A percentile compares a stretch with the other conserved stretches of the same genome.
phyloP scores from a whole-genome alignment of 1,140 invertebrate species.

The Melanaphis sacchari region DNA sequence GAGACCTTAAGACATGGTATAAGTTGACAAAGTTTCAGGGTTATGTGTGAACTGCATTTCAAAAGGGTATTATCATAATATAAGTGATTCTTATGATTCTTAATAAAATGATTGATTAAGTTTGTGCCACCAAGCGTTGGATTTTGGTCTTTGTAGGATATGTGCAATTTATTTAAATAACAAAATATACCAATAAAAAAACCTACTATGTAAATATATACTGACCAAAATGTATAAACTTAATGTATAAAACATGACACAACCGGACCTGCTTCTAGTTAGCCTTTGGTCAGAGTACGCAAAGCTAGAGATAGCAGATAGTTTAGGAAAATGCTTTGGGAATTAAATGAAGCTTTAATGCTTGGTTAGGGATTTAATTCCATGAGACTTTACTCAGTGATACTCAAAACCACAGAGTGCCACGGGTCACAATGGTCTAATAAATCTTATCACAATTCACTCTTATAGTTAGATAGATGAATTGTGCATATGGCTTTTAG shows the following conservation, averaged over 20 bases:
- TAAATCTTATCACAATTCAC: not conserved
- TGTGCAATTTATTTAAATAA: slow-evolving; percentile 31
- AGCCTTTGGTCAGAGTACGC: not conserved
- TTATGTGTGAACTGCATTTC: slow-evolving; percentile 42
- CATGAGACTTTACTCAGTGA: not conserved
- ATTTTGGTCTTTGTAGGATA: slow-evolving; percentile 24
- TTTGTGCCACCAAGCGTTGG: not conserved
- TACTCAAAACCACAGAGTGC: not conserved
- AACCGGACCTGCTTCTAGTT: not conserved
- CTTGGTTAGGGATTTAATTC: not conserved
- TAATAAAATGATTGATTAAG: slow-evolving; percentile 43
- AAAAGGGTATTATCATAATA: slow-evolving; percentile 51
- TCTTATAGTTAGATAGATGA: not conserved
- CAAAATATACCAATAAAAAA: not conserved
- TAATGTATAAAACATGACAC: not conserved
- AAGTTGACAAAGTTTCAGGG: slow-evolving; percentile 50
- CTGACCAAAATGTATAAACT: slow-evolving; percentile 18
- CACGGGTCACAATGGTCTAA: not conserved
- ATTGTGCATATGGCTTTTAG: not conserved
- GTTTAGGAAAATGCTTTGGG: not conserved
- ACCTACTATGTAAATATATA: not conserved
- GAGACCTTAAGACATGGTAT: slow-evolving; percentile 20
- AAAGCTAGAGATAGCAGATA: not conserved
- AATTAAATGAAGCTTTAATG: not conserved
- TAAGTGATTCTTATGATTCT: slow-evolving; percentile 42